Conservation (phyloP, 2,797 vertebrate genomes). For the Rhynchotus rufescens region DNA sequence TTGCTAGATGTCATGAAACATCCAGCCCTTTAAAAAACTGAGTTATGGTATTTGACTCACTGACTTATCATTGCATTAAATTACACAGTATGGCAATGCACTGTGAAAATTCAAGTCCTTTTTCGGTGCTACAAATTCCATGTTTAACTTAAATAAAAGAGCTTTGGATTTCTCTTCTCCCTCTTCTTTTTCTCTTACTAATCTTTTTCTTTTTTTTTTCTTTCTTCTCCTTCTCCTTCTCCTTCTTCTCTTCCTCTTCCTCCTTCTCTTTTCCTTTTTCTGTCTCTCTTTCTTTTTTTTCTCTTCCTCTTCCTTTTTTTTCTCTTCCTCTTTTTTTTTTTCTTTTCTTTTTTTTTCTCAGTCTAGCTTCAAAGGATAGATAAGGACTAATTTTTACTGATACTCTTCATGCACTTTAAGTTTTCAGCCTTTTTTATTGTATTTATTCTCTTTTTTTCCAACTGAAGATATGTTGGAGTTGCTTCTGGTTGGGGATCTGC, state of each 20-base stretch:
- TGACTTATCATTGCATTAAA: constrained; percentile 36
- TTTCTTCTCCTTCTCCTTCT: no score
- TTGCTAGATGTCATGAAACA: constrained; percentile 47
- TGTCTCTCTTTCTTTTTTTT: no score
- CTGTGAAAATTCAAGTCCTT: background rate
- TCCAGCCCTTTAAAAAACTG: constrained; percentile 9
- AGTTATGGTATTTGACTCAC: constrained; percentile 42
- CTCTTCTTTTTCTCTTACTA: no score
- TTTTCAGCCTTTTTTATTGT: background rate
- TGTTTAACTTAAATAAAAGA: background rate
- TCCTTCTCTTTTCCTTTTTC: no score
- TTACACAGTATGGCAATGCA: background rate
- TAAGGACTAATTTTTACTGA: background rate
- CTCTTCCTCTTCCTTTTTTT: no score
- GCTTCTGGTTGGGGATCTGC: background rate
- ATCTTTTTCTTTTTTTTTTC: no score
- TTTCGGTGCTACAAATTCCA: background rate
- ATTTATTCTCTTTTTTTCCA: background rate
- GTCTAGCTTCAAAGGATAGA: background rate
- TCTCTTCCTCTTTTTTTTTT: background rate
- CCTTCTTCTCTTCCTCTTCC: no score
- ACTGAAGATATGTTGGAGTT: background rate
- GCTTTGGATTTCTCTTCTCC: background rate
- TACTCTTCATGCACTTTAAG: background rate
- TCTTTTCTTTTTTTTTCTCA: background rate